phyloP scores from a whole-genome alignment of 2,888 invertebrate species.

The Melikaiella ostensackeni region DNA sequence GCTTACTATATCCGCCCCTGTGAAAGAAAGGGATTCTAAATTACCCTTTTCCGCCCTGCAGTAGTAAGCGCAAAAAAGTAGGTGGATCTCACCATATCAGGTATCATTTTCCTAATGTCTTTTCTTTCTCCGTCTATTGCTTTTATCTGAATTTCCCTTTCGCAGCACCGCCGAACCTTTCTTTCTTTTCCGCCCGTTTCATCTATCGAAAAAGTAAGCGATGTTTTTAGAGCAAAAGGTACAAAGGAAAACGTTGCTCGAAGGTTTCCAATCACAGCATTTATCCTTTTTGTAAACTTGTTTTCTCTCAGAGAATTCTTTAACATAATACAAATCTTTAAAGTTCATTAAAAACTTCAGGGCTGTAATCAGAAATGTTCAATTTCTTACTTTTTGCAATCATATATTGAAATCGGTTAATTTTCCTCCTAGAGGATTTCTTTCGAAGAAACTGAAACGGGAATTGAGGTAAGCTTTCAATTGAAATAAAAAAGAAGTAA shows the following conservation, averaged over 20 bases:
- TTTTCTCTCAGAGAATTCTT: not conserved
- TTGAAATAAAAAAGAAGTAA: not conserved
- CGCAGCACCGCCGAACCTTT: not conserved
- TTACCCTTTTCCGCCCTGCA: slow-evolving; percentile 4
- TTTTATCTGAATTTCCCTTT: slow-evolving; percentile 33
- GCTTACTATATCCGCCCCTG: not conserved
- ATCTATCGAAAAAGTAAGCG: slow-evolving; percentile 24
- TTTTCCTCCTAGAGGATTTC: not conserved
- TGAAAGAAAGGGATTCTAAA: slow-evolving; percentile 6
- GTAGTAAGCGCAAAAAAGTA: slow-evolving; percentile 14
- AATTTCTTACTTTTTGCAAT: too few species aligned
- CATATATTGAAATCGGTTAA: not conserved
- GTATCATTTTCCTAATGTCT: slow-evolving; percentile 31
- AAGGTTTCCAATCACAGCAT: slow-evolving; percentile 25
- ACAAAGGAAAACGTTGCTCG: slow-evolving; percentile 8
- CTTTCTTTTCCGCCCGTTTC: slow-evolving; percentile 4
- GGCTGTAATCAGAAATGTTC: too few species aligned
- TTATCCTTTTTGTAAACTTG: not conserved
- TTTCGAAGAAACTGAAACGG: not conserved
- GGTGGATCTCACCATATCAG: slow-evolving; percentile 17
- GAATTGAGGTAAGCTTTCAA: not conserved
- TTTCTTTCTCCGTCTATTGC: slow-evolving; percentile 27
- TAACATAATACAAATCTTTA: not conserved
- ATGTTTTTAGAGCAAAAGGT: slow-evolving; percentile 8
- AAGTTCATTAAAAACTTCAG: not conserved